Evolutionary conservation across 1,140 invertebrate species (phyloP), one percentile per base, ranked within the genome.

Genomic region (Saccostrea cuccullata): DNA sequence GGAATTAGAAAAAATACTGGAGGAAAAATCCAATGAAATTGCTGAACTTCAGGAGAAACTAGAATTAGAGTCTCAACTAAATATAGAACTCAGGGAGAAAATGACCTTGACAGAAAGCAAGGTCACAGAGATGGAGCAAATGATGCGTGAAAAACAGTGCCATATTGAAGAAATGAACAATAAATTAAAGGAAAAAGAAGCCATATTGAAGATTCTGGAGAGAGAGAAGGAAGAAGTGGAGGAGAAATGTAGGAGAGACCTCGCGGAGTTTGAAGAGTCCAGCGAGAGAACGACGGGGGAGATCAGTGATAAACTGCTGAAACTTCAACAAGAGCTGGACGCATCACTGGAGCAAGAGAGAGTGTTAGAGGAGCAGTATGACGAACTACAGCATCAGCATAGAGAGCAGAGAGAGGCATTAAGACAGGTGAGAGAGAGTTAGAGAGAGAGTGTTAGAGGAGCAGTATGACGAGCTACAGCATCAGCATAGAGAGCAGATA

Each of bases 211-310:
- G 47, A 58, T 40, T 47, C 47, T 91, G 23, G 89, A 89, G 85
- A 88, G 84, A 67, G 91, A 92, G 73, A 92, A 90, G 70, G 82
- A 87, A 73, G 89, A 86, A 26, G 36, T 92, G 55, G 91, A 89
- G 73, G 89, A 91, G 86, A 91, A 90, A 86, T 89, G 88, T 87
- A 87, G 88, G 82, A 88, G 88, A 83, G 91, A 91, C 40, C 47
- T 86, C 5, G 55, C 56, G 23, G 88, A 85, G 26, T 82, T 40
- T 82, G 91, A 91, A 86, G 47, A 55, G 8, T 85, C 64, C 60
- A 83, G 89, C 55, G 36, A 36, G n/a, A 90, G 89, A 40, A 77
- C 89, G 55, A 47, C 90, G 5, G 82, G 60, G 23, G 90, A 90
- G 89, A 70, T 90, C 23, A 88, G 85, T 23, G 89, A 90, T 20